phyloP scores from a whole-genome alignment of 2,888 invertebrate genomes.

The Cepaea hortensis region DNA sequence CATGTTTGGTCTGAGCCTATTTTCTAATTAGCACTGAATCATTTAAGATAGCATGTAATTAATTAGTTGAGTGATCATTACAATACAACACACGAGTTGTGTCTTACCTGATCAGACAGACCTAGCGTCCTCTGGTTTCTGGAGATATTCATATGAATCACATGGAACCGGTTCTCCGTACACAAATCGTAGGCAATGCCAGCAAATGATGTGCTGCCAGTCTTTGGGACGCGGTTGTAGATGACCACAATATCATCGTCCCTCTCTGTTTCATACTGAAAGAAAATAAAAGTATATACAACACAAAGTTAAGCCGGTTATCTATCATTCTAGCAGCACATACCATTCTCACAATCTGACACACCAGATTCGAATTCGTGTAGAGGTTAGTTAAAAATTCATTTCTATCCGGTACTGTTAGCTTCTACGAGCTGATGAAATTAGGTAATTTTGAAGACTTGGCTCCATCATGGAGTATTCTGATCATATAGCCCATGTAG shows the following conservation, averaged over 20 bases:
- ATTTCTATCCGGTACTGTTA: neutral
- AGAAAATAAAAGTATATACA: neutral
- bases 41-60: no score
- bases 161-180: conserved; percentile 47
- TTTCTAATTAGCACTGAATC: no score
- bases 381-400: neutral
- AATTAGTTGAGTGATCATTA: no score
- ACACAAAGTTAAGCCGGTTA: neutral
- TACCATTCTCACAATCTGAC: no score
- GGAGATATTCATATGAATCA: conserved; percentile 48
- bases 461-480: no score
- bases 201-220: conserved; percentile 53
- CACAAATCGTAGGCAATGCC: conserved; percentile 52
- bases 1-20: no score
- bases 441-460: no score
- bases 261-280: conserved; percentile 18
- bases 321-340: neutral
- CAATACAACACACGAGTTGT: neutral
- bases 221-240: conserved; percentile 54
- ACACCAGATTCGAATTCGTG: no score
- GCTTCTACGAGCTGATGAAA: no score
- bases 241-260: conserved; percentile 48
- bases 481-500: no score
- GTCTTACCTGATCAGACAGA: conserved; percentile 49
- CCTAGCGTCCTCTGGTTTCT: conserved; percentile 49